A percentile compares a stretch with the other conserved stretches of the same genome.
phyloP scores from a whole-genome alignment of 2,113 vertebrate genomes.

The Paedocypris sp. region DNA sequence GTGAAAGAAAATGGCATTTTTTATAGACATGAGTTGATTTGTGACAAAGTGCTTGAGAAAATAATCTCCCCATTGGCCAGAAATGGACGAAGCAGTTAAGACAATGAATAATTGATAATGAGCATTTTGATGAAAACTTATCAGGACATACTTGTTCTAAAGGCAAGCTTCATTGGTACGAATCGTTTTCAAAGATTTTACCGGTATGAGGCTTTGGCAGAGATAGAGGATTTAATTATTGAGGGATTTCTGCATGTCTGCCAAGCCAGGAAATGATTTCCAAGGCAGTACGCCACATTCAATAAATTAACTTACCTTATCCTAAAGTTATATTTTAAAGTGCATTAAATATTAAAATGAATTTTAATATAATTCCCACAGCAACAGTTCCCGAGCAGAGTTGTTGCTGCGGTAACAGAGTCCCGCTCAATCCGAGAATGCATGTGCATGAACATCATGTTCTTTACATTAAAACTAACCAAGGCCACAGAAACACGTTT shows the following conservation, averaged over 20 bases:
- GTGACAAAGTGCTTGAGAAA: too few relatives aligned
- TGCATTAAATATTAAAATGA: background rate
- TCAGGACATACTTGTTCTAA: too few relatives aligned
- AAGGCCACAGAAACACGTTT: background rate
- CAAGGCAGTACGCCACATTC: background rate
- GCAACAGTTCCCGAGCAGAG: conserved; percentile 10
- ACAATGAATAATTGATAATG: too few relatives aligned
- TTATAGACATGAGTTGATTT: too few relatives aligned
- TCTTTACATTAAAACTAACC: background rate
- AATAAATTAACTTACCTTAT: background rate
- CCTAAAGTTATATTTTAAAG: too few relatives aligned
- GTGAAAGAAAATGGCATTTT: too few relatives aligned
- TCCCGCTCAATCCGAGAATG: background rate
- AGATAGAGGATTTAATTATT: background rate
- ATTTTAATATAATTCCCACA: conserved; percentile 16
- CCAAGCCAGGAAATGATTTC: background rate
- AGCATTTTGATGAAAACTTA: too few relatives aligned
- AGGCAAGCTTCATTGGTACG: too few relatives aligned
- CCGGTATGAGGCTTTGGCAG: background rate
- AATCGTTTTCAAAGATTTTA: background rate
- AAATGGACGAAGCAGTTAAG: too few relatives aligned
- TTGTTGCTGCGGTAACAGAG: conserved; percentile 14
- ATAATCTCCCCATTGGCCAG: too few relatives aligned
- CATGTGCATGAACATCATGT: background rate
- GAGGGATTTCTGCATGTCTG: background rate